Percentiles rank a stretch among this genome's conserved stretches.
These are phyloP conservation scores for Phocides pigmalion DNA, from an alignment of 1,140 invertebrate genomes.

Conservation along the genomic window DNA sequence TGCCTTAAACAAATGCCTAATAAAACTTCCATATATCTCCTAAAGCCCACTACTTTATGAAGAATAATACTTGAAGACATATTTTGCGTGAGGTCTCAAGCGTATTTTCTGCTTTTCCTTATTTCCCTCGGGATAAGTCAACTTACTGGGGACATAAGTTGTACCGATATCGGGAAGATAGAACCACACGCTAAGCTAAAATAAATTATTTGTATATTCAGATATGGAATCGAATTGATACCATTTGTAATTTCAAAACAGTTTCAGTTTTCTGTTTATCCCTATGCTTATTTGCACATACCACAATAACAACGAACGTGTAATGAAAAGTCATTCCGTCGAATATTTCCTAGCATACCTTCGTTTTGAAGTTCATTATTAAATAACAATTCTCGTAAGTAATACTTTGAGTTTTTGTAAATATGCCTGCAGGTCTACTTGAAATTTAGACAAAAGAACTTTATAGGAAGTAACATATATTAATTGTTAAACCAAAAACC, in stretches of 20 bases:
- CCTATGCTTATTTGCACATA: background rate
- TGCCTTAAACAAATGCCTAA: constrained; percentile 33
- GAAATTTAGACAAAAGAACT: too few relatives aligned
- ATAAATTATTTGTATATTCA: constrained; percentile 21
- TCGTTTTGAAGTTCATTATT: too few relatives aligned
- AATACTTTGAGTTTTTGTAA: too few relatives aligned
- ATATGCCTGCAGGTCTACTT: too few relatives aligned
- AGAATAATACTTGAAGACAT: constrained; percentile 68
- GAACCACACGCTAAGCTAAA: constrained; percentile 21
- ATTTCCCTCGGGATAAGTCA: constrained; percentile 76
- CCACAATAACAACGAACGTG: too few relatives aligned
- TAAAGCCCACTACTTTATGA: constrained; percentile 46
- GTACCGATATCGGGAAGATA: constrained; percentile 58
- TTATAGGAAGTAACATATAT: too few relatives aligned
- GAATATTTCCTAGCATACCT: too few relatives aligned
- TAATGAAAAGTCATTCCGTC: too few relatives aligned
- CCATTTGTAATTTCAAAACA: too few relatives aligned
- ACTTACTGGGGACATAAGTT: constrained; percentile 74
- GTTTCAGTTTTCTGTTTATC: too few relatives aligned
- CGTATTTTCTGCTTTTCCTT: constrained; percentile 70
- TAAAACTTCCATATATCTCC: constrained; percentile 38
- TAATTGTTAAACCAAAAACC: too few relatives aligned
- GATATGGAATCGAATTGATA: background rate
- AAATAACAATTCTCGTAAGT: too few relatives aligned
- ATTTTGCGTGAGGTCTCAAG: constrained; percentile 70